Evolutionary conservation across 1,140 invertebrate genomes (phyloP).

Genomic region (Drosophila kanapiae): DNA sequence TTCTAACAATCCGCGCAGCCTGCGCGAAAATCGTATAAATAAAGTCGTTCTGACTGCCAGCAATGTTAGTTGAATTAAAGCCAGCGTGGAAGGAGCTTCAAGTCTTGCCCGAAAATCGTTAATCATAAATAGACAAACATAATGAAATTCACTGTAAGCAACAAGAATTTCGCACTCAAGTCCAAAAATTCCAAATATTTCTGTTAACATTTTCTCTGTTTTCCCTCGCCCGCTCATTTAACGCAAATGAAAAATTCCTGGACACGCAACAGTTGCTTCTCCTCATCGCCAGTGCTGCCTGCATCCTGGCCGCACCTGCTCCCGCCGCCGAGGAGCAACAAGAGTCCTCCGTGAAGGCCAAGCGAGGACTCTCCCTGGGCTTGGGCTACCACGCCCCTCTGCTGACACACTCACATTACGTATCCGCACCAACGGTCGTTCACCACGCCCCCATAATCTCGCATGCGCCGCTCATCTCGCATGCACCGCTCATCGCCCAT

Average conservation of each 20-base stretch:
- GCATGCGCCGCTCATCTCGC: constrained; percentile 71
- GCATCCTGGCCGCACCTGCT: constrained; percentile 71
- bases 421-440: constrained; percentile 67
- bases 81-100: constrained; percentile 22
- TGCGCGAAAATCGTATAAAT: constrained; percentile 67
- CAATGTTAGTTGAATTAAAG: constrained; percentile 60
- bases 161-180: constrained; percentile 1
- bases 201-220: constrained; percentile 13
- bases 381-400: constrained; percentile 80
- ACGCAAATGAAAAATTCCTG: constrained; percentile 51
- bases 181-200: constrained; percentile 20
- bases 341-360: constrained; percentile 65
- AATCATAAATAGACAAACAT: constrained; percentile 32
- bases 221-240: constrained; percentile 14
- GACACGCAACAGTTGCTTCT: constrained; percentile 58
- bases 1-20: constrained; percentile 35
- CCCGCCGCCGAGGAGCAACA: constrained; percentile 58
- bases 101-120: constrained; percentile 13
- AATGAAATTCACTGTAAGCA: constrained; percentile 73
- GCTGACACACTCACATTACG: constrained; percentile 69
- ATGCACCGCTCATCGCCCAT: constrained; percentile 65
- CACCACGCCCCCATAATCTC: constrained; percentile 76
- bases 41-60: constrained; percentile 51
- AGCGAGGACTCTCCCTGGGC: constrained; percentile 70
- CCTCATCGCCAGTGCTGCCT: constrained; percentile 57